Base-by-base conservation (phyloP, 2,113 vertebrate genomes). In the Chamaea fasciata region DNA sequence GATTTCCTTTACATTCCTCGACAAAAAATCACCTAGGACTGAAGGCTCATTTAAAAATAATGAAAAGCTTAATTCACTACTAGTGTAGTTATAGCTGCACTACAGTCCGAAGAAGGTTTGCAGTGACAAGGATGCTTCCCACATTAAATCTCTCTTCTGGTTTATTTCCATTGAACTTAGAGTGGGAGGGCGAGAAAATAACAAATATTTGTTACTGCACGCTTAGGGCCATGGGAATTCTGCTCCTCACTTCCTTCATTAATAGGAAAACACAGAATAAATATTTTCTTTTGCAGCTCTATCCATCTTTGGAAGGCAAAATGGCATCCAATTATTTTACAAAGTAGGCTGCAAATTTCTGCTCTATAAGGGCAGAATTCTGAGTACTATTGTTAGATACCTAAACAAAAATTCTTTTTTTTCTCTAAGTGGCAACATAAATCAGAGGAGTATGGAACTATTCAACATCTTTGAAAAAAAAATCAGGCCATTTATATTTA, bases 401-500 rank as follows among this genome's bases (percentile, higher is more conserved):
- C 71, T 56, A 77, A 70, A 55, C 15, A 64, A 39, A 53, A 24
- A 6, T 7, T 2, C 7, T 8, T 1, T 37, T 64, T 83, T 70
- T 50, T 4, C 62, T 64, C 11, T 42, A 83, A 77, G 47, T 49
- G 82, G 30, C 13, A 55, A 65, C 46, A 73, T 73, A 83, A 92
- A 83, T 59, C 67, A 78, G 53, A 67, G 9, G 8, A 59, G 78
- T 74, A 13, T 83, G 73, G 27, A 86, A 73, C 53, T 41, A 3
- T 78, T 92, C 63, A 90, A 67, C 9, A 39, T 41, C 23, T 91
- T 89, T 79, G 63, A 92, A 94, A 87, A 93, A 50, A 33, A 94
- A 92, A 83, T 74, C 37, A 84, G 67, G 74, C 23, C 70, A 76
- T n/a, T 87, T 80, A 64, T 67, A 95, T 86, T 94, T 85, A 88